Percentiles rank a stretch among this genome's conserved stretches.
phyloP scores from a whole-genome alignment of 1,140 invertebrate species.

The Drosophila nikananu region DNA sequence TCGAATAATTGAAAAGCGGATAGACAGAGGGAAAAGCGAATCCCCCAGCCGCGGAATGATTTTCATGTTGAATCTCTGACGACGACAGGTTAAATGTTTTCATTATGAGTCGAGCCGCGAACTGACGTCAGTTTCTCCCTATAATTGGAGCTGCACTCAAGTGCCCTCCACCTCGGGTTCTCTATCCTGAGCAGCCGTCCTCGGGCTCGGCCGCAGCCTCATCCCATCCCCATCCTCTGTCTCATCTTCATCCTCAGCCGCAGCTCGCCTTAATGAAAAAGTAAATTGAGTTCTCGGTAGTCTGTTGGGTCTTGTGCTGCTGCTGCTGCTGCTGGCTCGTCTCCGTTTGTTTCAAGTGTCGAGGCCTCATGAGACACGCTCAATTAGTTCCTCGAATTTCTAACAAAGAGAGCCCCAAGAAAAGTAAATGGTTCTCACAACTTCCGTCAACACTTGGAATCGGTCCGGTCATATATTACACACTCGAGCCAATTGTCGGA shows the following conservation, averaged over 20 bases:
- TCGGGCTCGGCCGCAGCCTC: neutral
- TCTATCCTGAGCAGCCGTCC: constrained; percentile 33
- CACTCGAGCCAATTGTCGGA: constrained; percentile 58
- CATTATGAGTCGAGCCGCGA: constrained; percentile 74
- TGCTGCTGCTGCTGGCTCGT: constrained; percentile 33
- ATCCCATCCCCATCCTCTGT: constrained; percentile 1
- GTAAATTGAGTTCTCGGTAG: constrained; percentile 76
- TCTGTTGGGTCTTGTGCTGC: constrained; percentile 21
- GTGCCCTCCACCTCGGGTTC: constrained; percentile 59
- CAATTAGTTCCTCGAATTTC: constrained; percentile 74
- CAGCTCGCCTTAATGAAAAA: constrained; percentile 54
- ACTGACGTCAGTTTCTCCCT: constrained; percentile 61
- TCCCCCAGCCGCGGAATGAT: constrained; percentile 38
- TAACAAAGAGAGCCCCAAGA: constrained; percentile 29
- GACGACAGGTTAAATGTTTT: constrained; percentile 84
- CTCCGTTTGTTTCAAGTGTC: constrained; percentile 46
- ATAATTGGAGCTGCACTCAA: constrained; percentile 82
- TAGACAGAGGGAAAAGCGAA: constrained; percentile 35
- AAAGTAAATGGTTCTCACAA: constrained; percentile 52
- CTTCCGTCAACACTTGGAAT: constrained; percentile 59
- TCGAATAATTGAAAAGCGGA: constrained; percentile 69
- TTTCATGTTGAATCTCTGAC: constrained; percentile 64
- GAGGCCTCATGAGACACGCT: constrained; percentile 52
- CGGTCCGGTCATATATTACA: constrained; percentile 47
- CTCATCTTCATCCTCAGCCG: constrained; percentile 5